Evolutionary conservation across 2,797 vertebrate species (phyloP).

Genomic region (Anniella stebbinsi): DNA sequence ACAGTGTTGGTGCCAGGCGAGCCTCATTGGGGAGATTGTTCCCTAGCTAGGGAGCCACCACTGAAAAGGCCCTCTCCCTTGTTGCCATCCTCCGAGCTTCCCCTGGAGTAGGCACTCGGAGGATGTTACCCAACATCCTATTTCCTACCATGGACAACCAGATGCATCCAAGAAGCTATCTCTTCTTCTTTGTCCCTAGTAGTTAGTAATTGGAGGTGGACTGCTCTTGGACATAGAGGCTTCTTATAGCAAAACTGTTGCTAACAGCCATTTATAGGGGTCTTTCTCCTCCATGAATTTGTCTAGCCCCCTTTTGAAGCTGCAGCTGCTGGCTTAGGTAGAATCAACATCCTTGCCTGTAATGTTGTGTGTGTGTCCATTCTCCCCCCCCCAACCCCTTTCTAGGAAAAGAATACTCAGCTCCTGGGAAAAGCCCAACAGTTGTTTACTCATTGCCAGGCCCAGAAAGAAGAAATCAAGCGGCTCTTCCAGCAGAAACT

Average conservation of each 20-base stretch:
- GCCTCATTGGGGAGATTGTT: no score
- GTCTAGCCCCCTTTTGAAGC: neutral
- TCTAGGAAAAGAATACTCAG: slow-evolving; percentile 91
- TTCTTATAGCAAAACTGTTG: neutral
- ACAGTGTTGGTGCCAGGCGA: no score
- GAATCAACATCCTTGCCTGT: neutral
- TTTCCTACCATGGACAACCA: no score
- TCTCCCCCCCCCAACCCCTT: neutral
- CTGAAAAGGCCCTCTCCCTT: no score
- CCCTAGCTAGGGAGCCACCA: no score
- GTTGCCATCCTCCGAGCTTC: no score
- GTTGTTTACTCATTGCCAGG: slow-evolving; percentile 91
- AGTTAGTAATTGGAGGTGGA: no score
- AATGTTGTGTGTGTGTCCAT: neutral
- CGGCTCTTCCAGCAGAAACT: slow-evolving; percentile 96
- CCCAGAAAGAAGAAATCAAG: slow-evolving; percentile 95
- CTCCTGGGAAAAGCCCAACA: slow-evolving; percentile 92
- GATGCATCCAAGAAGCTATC: neutral
- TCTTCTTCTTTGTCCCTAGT: neutral
- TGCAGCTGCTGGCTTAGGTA: no score
- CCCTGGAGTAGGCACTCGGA: no score
- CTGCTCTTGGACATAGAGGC: neutral
- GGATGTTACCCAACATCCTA: no score
- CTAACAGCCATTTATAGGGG: neutral
- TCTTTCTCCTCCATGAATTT: neutral